A percentile compares a stretch with the other conserved stretches of the same genome.
phyloP scores from a whole-genome alignment of 2,113 vertebrate genomes.

The Cheilinus undulatus region DNA sequence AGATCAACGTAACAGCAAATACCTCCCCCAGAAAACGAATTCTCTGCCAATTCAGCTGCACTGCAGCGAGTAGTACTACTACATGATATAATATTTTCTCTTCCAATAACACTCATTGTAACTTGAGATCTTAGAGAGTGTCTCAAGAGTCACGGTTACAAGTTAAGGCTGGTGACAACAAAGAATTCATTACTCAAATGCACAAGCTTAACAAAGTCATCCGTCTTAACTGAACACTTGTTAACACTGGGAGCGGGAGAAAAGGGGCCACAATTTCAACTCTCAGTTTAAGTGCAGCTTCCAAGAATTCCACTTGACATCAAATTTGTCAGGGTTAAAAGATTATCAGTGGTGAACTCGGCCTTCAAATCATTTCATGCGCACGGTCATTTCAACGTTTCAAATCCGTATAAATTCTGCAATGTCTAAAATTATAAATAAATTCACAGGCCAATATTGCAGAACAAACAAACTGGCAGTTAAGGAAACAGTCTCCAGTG shows the following conservation, averaged over 20 bases:
- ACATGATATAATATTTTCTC: slow-evolving; percentile 72
- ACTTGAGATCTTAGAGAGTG: slow-evolving; percentile 57
- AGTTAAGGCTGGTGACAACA: slow-evolving; percentile 80
- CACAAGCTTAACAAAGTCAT: slow-evolving; percentile 62
- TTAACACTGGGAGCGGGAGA: slow-evolving; percentile 75
- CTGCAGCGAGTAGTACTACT: slow-evolving; percentile 82
- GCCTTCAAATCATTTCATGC: slow-evolving; percentile 60
- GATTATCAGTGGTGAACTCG: slow-evolving; percentile 23
- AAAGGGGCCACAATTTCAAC: slow-evolving; percentile 54
- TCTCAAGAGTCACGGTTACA: slow-evolving; percentile 73
- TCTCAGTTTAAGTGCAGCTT: slow-evolving; percentile 53
- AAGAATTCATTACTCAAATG: slow-evolving; percentile 66
- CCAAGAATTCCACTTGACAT: slow-evolving; percentile 56
- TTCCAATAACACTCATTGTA: slow-evolving; percentile 54
- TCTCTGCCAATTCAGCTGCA: slow-evolving; percentile 80
- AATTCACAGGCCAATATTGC: slow-evolving; percentile 71
- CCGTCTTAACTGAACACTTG: slow-evolving; percentile 55
- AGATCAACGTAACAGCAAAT: slow-evolving; percentile 80
- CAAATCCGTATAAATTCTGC: slow-evolving; percentile 51
- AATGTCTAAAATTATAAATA: slow-evolving; percentile 77
- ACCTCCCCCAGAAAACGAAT: slow-evolving; percentile 61
- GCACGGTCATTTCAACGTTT: slow-evolving; percentile 49
- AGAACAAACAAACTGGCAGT: slow-evolving; percentile 65
- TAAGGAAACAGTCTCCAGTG: slow-evolving; percentile 74
- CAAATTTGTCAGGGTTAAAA: slow-evolving; percentile 58